phyloP scores from a whole-genome alignment of 2,113 vertebrate genomes.

The Mormyrus iriodes region DNA sequence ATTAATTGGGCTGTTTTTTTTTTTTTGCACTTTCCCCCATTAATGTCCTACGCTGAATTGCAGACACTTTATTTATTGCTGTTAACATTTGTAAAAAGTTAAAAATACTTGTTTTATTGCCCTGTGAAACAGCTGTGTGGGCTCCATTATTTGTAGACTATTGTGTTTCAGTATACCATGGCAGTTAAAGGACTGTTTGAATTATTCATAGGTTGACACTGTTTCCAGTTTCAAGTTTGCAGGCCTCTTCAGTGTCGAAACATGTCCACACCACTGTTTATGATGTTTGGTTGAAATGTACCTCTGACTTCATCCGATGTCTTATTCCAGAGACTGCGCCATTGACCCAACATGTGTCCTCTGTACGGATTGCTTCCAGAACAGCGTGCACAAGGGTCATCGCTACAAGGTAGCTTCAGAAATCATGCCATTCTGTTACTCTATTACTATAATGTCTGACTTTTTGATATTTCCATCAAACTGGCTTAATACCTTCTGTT shows the following conservation, averaged over 20 bases:
- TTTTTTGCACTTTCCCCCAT: not conserved
- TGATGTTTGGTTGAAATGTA: not conserved
- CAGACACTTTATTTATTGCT: not conserved
- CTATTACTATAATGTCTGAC: not conserved
- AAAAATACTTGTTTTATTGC: not conserved
- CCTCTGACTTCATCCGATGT: conserved; percentile 7
- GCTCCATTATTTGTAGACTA: not conserved
- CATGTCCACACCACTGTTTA: not conserved
- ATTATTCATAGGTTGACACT: conserved; percentile 6
- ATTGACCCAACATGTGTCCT: conserved; percentile 97
- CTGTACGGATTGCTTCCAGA: conserved; percentile 97
- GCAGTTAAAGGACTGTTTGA: not conserved
- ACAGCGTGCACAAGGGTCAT: conserved; percentile 91
- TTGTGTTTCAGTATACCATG: not conserved
- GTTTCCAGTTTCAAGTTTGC: not conserved
- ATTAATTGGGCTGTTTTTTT: not conserved
- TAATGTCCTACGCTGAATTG: not conserved
- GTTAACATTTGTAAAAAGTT: not conserved
- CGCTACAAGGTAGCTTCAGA: conserved; percentile 81
- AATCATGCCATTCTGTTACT: too few species aligned
- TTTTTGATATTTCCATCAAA: not conserved
- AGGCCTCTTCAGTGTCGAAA: not conserved
- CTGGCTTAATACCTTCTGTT: not conserved
- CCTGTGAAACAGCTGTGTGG: not conserved
- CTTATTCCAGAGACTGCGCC: conserved; percentile 85